Evolutionary conservation across 1,140 invertebrate genomes (phyloP), one percentile per base, ranked within the genome.

Genomic region (Solenopsis fugax): DNA sequence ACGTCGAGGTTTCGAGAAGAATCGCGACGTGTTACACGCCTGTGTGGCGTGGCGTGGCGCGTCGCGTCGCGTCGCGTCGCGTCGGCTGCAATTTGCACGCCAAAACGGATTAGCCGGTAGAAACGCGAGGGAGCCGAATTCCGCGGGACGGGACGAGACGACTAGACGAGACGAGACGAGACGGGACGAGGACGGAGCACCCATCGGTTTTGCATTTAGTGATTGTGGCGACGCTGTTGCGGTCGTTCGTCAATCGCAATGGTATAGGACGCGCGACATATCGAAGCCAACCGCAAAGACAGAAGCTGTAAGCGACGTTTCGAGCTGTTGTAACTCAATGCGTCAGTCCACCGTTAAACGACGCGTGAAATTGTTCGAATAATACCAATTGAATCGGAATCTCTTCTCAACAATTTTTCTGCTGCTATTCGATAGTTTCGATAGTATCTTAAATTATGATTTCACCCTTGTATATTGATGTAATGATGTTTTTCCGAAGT

Each of bases 221-320:
- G 86, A 92, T 90, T 85, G 86, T 78, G 75, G 87, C 75, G 86
- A 84, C 54, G 81, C 62, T 86, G 85, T 72, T 89, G 85, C 77
- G 87, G 90, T 91, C 73, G 77, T 87, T 62, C 77, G 90, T 86
- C 90, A 89, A 85, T 91, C 76, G 87, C 78, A 88, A 86, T 52
- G 58, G 80, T 58, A 29, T n/a, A 69, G 77, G 65, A 72, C 58
- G 60, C 54, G 62, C 72, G 76, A 89, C 72, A 80, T 87, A 88
- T 88, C 65, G 81, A 56, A 50, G 65, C 34, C 16, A 21, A 80
- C 84, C 88, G 72, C 90, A 87, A 91, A 89, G 82, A 88, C 73
- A 86, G 58, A 88, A 69, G 50, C 54, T 69, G 72, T 84, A 58
- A 67, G 85, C 77, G 85, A 71, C 62, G 58, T 85, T 82, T 81